These are phyloP conservation scores for Eupithecia abbreviata DNA, from an alignment of 2,888 invertebrate species.

Conservation along the genomic window DNA sequence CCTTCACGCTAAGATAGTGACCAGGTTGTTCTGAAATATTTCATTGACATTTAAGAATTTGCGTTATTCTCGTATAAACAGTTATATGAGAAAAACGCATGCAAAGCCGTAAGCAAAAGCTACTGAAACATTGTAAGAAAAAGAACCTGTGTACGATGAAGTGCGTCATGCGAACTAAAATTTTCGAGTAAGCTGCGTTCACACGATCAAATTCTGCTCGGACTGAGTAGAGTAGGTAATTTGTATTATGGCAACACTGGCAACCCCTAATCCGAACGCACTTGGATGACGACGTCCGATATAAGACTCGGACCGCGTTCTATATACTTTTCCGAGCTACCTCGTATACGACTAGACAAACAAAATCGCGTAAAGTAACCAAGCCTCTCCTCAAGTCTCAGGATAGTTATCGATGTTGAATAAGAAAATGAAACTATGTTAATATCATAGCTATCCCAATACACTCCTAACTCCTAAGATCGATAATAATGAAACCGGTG, in stretches of 20 bases:
- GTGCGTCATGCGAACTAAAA: slow-evolving; percentile 1
- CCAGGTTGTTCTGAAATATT: background rate
- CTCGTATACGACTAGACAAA: no score
- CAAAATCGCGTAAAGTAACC: no score
- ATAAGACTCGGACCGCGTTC: no score
- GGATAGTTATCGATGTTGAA: no score
- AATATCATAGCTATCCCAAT: background rate
- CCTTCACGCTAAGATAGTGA: background rate
- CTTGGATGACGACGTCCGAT: background rate
- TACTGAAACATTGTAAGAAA: background rate
- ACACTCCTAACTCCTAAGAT: no score
- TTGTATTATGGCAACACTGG: no score
- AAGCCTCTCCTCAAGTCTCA: no score
- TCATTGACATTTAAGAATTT: background rate
- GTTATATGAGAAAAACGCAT: background rate
- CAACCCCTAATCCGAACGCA: no score
- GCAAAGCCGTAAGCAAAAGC: background rate
- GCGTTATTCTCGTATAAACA: no score
- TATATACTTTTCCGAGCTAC: no score
- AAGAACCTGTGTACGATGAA: background rate
- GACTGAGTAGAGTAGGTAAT: background rate
- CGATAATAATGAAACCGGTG: no score
- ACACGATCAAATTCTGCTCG: background rate
- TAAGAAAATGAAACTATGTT: no score
- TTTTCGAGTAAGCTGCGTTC: background rate